phyloP scores from a whole-genome alignment of 2,797 vertebrate species.

The Spondyliosoma cantharus region DNA sequence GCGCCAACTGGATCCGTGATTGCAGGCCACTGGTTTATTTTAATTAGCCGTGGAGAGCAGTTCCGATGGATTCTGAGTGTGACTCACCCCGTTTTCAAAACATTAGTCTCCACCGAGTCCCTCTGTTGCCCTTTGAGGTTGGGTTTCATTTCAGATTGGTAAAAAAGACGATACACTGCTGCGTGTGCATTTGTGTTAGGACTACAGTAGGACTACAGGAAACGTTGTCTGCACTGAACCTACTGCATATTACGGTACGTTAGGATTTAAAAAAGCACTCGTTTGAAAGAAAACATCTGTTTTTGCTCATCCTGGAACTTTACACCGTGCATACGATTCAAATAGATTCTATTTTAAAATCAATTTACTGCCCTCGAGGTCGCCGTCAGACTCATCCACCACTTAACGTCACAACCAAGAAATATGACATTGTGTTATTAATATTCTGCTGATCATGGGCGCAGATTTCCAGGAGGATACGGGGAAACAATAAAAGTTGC shows the following conservation, averaged over 20 bases:
- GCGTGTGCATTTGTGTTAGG: background rate
- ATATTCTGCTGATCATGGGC: background rate
- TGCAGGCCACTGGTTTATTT: slow-evolving; percentile 73
- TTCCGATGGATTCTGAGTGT: slow-evolving; percentile 73
- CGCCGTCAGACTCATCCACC: slow-evolving; percentile 1
- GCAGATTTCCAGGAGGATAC: background rate
- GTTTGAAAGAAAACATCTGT: slow-evolving; percentile 30
- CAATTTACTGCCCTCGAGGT: slow-evolving; percentile 29
- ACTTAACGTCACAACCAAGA: background rate
- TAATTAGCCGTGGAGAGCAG: slow-evolving; percentile 79
- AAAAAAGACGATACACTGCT: slow-evolving; percentile 19
- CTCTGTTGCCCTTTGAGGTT: slow-evolving; percentile 71
- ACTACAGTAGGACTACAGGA: slow-evolving; percentile 13
- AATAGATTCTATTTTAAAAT: slow-evolving; percentile 37
- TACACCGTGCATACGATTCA: slow-evolving; percentile 14
- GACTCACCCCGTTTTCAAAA: slow-evolving; percentile 78
- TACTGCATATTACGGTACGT: background rate
- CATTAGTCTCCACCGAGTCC: slow-evolving; percentile 70
- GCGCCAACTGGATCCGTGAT: slow-evolving; percentile 73
- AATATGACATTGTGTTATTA: background rate
- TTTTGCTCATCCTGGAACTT: slow-evolving; percentile 14
- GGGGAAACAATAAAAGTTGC: no score
- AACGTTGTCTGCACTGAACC: background rate
- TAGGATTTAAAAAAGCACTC: background rate
- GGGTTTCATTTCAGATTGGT: slow-evolving; percentile 70